Percentiles rank a stretch among this genome's conserved stretches.
phyloP scores from a whole-genome alignment of 1,140 invertebrate genomes.

The Brachionus manjavacas region DNA sequence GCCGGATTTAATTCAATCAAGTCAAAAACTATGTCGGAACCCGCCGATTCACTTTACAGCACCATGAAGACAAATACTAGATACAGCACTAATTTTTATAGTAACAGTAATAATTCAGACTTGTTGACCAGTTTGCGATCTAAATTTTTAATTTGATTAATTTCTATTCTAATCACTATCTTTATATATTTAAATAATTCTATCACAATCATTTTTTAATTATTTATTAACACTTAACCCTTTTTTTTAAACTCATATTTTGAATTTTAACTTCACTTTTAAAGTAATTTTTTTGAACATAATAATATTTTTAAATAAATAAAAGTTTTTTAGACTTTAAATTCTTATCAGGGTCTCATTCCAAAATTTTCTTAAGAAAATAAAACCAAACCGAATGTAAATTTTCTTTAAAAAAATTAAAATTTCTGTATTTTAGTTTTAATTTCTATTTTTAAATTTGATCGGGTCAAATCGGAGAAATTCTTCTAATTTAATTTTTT shows the following conservation, averaged over 20 bases:
- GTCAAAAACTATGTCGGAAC: neutral
- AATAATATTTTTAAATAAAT: too few relatives aligned
- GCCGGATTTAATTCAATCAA: constrained; percentile 24
- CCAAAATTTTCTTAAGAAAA: neutral
- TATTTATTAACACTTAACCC: neutral
- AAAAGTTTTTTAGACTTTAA: too few relatives aligned
- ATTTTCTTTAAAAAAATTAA: too few relatives aligned
- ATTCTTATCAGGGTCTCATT: neutral
- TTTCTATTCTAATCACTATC: neutral
- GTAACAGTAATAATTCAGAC: constrained; percentile 38
- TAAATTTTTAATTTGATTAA: constrained; percentile 25
- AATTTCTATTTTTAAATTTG: too few relatives aligned
- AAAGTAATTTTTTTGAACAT: neutral
- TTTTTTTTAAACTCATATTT: neutral
- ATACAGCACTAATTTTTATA: constrained; percentile 8
- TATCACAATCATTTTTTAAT: neutral
- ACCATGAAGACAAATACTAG: constrained; percentile 28
- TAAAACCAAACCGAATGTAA: too few relatives aligned
- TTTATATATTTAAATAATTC: neutral
- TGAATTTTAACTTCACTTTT: neutral
- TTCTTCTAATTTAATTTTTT: too few relatives aligned
- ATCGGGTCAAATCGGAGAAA: too few relatives aligned
- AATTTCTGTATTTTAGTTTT: too few relatives aligned
- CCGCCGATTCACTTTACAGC: neutral
- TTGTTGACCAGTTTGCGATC: constrained; percentile 18